Evolutionary conservation across 2,797 vertebrate species (phyloP), one percentile per base, ranked within the genome.

Genomic region (Menidia menidia): DNA sequence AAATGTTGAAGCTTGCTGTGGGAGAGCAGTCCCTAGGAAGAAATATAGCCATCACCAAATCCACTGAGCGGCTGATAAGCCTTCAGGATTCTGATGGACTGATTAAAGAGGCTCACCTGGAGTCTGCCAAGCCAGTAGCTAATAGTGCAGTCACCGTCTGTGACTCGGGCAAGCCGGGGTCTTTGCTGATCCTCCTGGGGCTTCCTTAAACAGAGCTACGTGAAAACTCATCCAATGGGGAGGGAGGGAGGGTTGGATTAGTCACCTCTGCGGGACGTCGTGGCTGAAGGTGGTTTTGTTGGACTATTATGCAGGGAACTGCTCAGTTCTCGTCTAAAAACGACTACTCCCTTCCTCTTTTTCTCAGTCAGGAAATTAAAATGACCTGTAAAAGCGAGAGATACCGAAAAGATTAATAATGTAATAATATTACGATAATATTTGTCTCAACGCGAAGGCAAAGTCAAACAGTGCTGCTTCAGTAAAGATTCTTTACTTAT

Each of bases 151-250:
- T 18, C 42, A 43, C 7, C 18, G 30, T 33, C 35, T 75, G 58
- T 18, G 45, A 45, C 53, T 65, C 6, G 2, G 56, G n/a, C 39
- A 45, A 60, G 16, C 44, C 5, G 14, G 19, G 33, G 47, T 44
- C 19, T 68, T 44, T 79, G 57, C n/a, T 61, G 57, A 67, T 75
- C 59, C 25, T 44, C 39, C 50, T 25, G 56, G 19, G 62, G 45
- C 31, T 60, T 48, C 44, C 1, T 54, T 39, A 35, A 60, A 60
- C 48, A 52, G 11, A 30, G 15, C 61, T 31, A 31, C 31, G 9
- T 50, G 44, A 52, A 58, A 56, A 56, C 30, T 65, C 56, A 64
- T 31, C 44, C 35, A 45, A 56, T 43, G 13, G 14, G n/a, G n/a
- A n/a, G n/a, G 16, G 11, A 32, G 32, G 53, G 59, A 43, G 10